A percentile compares a stretch with the other conserved stretches of the same genome.
phyloP scores from a whole-genome alignment of 2,113 vertebrate species.

The Thamnaconus septentrionalis region DNA sequence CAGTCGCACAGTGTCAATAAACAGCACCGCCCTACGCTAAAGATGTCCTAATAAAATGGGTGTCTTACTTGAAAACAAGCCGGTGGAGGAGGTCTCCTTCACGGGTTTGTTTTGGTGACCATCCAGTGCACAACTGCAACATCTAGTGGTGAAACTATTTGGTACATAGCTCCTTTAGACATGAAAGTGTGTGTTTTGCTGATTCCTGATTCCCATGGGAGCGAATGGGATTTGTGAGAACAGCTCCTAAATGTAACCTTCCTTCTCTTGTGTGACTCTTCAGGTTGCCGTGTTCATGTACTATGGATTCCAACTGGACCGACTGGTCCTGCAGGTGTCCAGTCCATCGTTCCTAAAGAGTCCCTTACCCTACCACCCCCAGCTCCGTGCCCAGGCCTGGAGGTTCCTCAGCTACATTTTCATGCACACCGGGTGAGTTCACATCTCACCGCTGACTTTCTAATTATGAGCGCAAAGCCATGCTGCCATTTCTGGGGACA shows the following conservation, averaged over 20 bases:
- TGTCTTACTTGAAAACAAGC: too few relatives aligned
- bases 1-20: too few relatives aligned
- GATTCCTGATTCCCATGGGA: too few relatives aligned
- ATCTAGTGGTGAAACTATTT: too few relatives aligned
- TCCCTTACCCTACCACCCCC: slow-evolving; percentile 90
- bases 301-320: slow-evolving; percentile 87
- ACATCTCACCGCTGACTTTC: not conserved
- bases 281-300: slow-evolving; percentile 94
- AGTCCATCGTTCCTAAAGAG: slow-evolving; percentile 91
- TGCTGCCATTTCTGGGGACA: not conserved
- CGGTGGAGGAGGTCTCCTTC: too few relatives aligned
- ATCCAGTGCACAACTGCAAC: too few relatives aligned
- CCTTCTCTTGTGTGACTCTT: slow-evolving; percentile 2
- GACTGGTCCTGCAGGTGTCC: slow-evolving; percentile 92
- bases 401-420: slow-evolving; percentile 95
- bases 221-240: too few relatives aligned
- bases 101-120: too few relatives aligned
- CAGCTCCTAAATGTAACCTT: not conserved
- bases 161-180: too few relatives aligned
- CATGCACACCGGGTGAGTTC: slow-evolving; percentile 96
- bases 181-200: too few relatives aligned
- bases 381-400: slow-evolving; percentile 91
- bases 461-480: not conserved
- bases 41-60: too few relatives aligned
- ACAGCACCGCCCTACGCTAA: too few relatives aligned